Conservation (phyloP, 1,140 invertebrate genomes). For the Lucilia cuprina region DNA sequence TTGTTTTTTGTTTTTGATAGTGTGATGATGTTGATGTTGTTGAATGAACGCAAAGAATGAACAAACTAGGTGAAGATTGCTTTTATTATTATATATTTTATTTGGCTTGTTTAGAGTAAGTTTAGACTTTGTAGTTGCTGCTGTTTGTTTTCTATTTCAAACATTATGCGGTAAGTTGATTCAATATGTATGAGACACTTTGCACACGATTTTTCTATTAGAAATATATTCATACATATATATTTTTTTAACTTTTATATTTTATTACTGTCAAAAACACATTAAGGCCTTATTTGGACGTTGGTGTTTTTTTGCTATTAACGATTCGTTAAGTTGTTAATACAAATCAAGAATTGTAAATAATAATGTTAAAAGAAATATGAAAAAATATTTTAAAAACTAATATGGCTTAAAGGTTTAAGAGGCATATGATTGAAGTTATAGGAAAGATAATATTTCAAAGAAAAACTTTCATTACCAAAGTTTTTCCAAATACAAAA, state of each 20-base stretch:
- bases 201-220: not conserved
- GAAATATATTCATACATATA: not conserved
- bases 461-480: too few species aligned
- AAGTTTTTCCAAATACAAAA: too few species aligned
- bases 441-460: too few species aligned
- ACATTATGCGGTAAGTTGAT: not conserved
- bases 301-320: not conserved
- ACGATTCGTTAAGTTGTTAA: not conserved
- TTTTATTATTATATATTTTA: not conserved
- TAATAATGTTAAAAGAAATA: not conserved
- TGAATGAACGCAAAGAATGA: not conserved
- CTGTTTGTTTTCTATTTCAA: not conserved
- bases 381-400: not conserved
- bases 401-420: not conserved
- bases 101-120: not conserved
- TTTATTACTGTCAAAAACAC: slow-evolving; percentile 10
- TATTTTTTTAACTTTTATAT: not conserved
- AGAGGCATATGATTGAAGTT: not conserved
- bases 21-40: not conserved
- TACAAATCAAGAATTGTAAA: not conserved
- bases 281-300: slow-evolving; percentile 10
- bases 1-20: too few species aligned
- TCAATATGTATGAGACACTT: slow-evolving; percentile 1
- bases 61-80: slow-evolving; percentile 12
- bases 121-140: not conserved